phyloP scores from a whole-genome alignment of 1,140 invertebrate genomes.

The Lepidurus apus region DNA sequence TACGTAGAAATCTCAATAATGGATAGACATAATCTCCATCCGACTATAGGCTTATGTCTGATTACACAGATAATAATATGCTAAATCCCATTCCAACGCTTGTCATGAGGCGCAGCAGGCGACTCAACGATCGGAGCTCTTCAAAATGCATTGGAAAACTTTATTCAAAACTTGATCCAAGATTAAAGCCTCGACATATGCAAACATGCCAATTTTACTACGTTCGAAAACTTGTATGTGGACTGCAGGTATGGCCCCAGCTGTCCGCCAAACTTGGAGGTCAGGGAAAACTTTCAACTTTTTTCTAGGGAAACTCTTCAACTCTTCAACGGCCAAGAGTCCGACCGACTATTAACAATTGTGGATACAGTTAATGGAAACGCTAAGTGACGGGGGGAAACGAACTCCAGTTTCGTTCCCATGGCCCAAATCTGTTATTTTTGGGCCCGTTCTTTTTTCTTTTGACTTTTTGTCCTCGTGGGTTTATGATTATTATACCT shows the following conservation, averaged over 20 bases:
- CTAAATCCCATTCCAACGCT: not conserved
- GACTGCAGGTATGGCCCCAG: too few species aligned
- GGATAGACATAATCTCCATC: not conserved
- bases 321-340: not conserved
- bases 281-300: too few species aligned
- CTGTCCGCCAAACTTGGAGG: too few species aligned
- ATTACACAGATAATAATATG: not conserved
- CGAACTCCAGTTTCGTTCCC: not conserved
- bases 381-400: not conserved
- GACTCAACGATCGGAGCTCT: not conserved
- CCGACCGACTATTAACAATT: not conserved
- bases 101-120: not conserved
- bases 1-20: not conserved
- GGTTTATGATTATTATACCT: constrained; percentile 20
- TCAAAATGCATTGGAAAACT: not conserved
- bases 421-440: not conserved
- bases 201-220: not conserved
- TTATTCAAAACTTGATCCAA: not conserved
- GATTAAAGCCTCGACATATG: not conserved
- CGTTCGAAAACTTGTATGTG: too few species aligned
- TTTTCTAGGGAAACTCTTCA: not conserved
- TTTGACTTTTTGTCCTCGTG: not conserved
- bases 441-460: not conserved
- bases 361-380: not conserved
- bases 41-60: not conserved